These are phyloP conservation scores for Diplogasteroides magnus DNA, from an alignment of 1,140 invertebrate genomes.

Conservation along the genomic window DNA sequence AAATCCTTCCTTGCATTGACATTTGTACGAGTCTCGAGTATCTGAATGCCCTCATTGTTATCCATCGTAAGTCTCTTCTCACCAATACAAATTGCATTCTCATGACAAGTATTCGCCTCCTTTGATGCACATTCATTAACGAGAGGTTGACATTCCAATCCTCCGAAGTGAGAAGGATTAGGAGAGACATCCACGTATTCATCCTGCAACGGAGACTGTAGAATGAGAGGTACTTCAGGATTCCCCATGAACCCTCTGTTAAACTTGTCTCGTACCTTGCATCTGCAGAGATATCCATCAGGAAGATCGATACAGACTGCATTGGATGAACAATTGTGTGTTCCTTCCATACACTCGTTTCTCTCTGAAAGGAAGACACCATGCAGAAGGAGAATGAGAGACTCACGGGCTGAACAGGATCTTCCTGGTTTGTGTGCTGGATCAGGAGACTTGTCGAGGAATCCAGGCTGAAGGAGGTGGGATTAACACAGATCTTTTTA, in stretches of 20 bases:
- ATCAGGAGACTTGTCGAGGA: constrained; percentile 48
- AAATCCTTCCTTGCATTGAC: constrained; percentile 49
- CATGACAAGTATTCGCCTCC: constrained; percentile 50
- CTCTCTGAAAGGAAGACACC: constrained; percentile 22
- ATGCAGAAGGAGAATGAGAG: background rate
- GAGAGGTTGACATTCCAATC: constrained; percentile 43
- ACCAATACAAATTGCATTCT: constrained; percentile 51
- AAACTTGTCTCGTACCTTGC: background rate
- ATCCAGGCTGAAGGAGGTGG: constrained; percentile 35
- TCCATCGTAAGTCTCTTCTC: background rate
- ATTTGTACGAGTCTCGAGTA: constrained; percentile 46
- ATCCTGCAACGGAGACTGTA: constrained; percentile 29
- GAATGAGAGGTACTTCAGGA: background rate
- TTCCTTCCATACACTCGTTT: constrained; percentile 46
- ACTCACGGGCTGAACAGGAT: constrained; percentile 34
- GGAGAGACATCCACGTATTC: constrained; percentile 55
- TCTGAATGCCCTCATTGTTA: constrained; percentile 11
- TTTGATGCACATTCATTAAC: constrained; percentile 44
- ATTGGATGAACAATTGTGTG: constrained; percentile 53
- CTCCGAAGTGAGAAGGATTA: constrained; percentile 44
- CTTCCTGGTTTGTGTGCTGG: constrained; percentile 46
- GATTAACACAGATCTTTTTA: too few species aligned
- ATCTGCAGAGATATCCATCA: constrained; percentile 53
- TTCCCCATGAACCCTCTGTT: background rate
- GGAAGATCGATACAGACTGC: constrained; percentile 55